Base-by-base conservation (phyloP, 2,797 vertebrate genomes). In the Helarctos malayanus region DNA sequence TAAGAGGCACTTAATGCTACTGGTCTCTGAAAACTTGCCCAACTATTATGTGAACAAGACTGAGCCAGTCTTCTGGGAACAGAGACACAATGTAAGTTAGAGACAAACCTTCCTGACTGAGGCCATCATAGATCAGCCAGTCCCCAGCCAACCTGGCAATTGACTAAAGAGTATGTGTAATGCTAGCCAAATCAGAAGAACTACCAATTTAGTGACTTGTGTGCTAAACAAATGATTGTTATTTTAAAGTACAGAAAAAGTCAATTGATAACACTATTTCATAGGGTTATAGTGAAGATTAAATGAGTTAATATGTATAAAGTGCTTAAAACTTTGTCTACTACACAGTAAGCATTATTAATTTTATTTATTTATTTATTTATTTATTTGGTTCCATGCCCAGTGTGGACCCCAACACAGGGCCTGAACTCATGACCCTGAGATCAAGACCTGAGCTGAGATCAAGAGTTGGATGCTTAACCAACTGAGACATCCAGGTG, bases 171-270 rank as follows among this genome's bases (percentile, higher is more conserved):
- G 19, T 61, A 52, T 71, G 10, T 68, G 25, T 21, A 29, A 80
- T 38, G 16, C 45, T 18, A 49, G 32, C 8, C 41, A 76, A 84
- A 52, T 32, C 23, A 94, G n/a, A 92, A n/a, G n/a, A 92, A 29
- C 8, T 52, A 21, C 21, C 45, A 56, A 23, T 16, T 15, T 73
- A 32, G 15, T 59, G 38, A 89, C 15, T 80, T 16, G 63, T 3
- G 4, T 16, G 7, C 11, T 94, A 78, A 80, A 85, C 45, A 90
- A 59, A 84, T 47, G 8, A 6, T 41, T 38, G 12, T 47, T 96
- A 47, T 75, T 38, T 52, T 86, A 89, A 47, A 69, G 15, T 15
- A 52, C 59, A 87, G 82, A 89, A 95, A 89, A 81, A 90, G 16
- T 2, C 63, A 76, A 63, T 23, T 65, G 29, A 49, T 92, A 75